These are phyloP conservation scores for Spea bombifrons DNA, from an alignment of 2,113 vertebrate genomes.

Conservation along the genomic window DNA sequence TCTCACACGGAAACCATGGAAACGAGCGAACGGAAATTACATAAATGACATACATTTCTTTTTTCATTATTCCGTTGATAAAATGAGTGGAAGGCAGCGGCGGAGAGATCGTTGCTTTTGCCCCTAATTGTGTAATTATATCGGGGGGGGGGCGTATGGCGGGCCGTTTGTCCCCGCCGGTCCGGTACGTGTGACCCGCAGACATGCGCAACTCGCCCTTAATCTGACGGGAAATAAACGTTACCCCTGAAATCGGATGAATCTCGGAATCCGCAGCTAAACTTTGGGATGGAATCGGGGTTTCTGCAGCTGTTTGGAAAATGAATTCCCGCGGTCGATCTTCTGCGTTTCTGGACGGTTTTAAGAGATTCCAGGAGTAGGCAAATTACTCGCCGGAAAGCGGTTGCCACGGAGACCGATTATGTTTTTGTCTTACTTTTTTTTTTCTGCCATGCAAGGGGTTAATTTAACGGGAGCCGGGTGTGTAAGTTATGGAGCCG, in stretches of 20 bases:
- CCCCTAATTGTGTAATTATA: too few relatives aligned
- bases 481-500: not conserved
- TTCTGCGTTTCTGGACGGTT: slow-evolving; percentile 59
- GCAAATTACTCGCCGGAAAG: too few relatives aligned
- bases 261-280: slow-evolving; percentile 25
- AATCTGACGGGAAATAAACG: slow-evolving; percentile 57
- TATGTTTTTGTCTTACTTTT: too few relatives aligned
- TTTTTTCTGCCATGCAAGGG: slow-evolving; percentile 53
- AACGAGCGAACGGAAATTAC: too few relatives aligned
- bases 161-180: not conserved
- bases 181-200: slow-evolving; percentile 55
- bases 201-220: slow-evolving; percentile 58
- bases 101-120: too few relatives aligned
- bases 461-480: slow-evolving; percentile 15
- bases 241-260: slow-evolving; percentile 56
- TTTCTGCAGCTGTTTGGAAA: slow-evolving; percentile 44
- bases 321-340: slow-evolving; percentile 54
- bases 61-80: too few relatives aligned
- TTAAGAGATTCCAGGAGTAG: slow-evolving; percentile 59
- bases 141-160: too few relatives aligned
- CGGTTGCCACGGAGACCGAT: too few relatives aligned
- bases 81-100: too few relatives aligned
- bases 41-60: too few relatives aligned
- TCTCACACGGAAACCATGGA: too few relatives aligned
- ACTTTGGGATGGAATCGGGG: slow-evolving; percentile 46